Percentiles rank a stretch among this genome's conserved stretches.
These are phyloP conservation scores for Hucho hucho DNA, from an alignment of 2,113 vertebrate genomes.

Conservation along the genomic window DNA sequence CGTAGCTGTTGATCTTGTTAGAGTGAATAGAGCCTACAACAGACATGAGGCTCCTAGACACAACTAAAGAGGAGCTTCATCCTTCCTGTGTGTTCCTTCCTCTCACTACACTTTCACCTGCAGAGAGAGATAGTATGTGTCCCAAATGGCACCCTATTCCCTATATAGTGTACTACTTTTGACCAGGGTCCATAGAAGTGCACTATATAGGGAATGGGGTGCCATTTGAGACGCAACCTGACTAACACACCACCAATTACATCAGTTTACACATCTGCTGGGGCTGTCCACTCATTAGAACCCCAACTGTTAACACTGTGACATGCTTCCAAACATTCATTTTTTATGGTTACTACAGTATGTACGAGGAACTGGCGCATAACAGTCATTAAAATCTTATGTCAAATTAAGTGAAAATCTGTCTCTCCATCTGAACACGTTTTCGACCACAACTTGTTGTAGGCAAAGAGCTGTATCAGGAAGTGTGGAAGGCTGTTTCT, in stretches of 20 bases:
- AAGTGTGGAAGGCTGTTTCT: conserved; percentile 35
- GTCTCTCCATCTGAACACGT: conserved; percentile 21
- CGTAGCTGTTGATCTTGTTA: neutral
- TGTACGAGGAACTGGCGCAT: neutral
- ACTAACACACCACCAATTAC: neutral
- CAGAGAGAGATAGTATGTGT: neutral
- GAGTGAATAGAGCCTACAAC: neutral
- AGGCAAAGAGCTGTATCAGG: conserved; percentile 16
- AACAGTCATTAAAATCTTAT: conserved; percentile 14
- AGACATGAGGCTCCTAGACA: neutral
- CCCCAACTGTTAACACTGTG: neutral
- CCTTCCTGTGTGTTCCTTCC: neutral
- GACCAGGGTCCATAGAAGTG: too few species aligned
- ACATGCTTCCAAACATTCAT: neutral
- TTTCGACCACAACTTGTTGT: conserved; percentile 29
- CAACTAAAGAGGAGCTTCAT: neutral
- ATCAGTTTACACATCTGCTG: neutral
- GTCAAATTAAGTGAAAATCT: conserved; percentile 12
- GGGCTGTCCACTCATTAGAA: neutral
- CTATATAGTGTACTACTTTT: too few species aligned
- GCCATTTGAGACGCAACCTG: too few species aligned
- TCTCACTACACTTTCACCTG: neutral
- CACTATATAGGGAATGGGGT: too few species aligned
- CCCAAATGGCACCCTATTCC: too few species aligned
- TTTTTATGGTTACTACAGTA: neutral